phyloP scores from a whole-genome alignment of 2,113 vertebrate genomes.

The Aegithalos caudatus region DNA sequence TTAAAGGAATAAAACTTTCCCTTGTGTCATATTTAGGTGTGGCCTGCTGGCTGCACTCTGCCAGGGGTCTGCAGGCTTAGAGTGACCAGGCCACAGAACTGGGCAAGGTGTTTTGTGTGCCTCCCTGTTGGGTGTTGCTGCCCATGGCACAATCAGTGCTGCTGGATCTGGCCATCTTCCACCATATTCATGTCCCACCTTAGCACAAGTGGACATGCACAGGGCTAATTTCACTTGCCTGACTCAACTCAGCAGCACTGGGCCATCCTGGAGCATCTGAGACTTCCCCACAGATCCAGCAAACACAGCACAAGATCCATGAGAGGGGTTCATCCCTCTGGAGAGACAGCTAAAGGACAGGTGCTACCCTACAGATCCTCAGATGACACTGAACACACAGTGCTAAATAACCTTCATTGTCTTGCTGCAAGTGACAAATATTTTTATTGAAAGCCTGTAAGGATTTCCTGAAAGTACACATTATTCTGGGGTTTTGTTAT shows the following conservation, averaged over 20 bases:
- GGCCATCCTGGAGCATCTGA: neutral
- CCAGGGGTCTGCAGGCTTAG: neutral
- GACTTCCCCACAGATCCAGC: neutral
- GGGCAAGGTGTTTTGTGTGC: neutral
- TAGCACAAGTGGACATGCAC: neutral
- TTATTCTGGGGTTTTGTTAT: neutral
- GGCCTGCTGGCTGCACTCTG: neutral
- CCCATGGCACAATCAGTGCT: neutral
- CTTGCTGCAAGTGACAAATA: neutral
- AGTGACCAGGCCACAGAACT: neutral
- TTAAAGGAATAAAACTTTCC: neutral
- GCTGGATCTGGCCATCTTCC: neutral
- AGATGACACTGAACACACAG: neutral
- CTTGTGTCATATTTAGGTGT: neutral
- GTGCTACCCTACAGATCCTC: neutral
- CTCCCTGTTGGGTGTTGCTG: rapidly evolving
- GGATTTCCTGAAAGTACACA: neutral
- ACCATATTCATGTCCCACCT: neutral
- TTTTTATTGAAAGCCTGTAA: neutral
- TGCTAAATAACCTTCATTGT: neutral
- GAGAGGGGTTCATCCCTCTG: neutral
- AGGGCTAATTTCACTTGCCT: neutral
- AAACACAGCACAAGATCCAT: neutral
- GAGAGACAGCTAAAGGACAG: neutral
- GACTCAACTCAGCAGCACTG: rapidly evolving